These are phyloP conservation scores for Sceloporus undulatus DNA, from an alignment of 2,113 vertebrate species.

Conservation along the genomic window DNA sequence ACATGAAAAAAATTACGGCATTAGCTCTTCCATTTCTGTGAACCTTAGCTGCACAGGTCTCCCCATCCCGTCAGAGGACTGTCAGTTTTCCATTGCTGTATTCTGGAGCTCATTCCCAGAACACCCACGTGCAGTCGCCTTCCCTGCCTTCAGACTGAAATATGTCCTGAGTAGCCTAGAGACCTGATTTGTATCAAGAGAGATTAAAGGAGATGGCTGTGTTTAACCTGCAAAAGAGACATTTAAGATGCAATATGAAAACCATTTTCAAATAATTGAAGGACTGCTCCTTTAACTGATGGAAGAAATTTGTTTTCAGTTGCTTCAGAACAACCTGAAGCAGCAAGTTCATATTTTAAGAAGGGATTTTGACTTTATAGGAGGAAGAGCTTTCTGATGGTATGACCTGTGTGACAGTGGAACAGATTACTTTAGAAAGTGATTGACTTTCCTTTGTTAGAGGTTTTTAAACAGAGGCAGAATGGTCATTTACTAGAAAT, in stretches of 20 bases:
- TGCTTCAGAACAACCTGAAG: not conserved
- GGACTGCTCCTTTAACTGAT: not conserved
- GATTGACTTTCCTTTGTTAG: not conserved
- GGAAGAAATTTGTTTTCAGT: not conserved
- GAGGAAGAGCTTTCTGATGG: not conserved
- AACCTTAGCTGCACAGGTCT: not conserved
- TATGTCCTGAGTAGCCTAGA: not conserved
- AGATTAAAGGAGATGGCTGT: not conserved
- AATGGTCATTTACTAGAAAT: not conserved
- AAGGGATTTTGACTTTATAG: conserved; percentile 6
- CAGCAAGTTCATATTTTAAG: not conserved
- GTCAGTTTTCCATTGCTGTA: not conserved
- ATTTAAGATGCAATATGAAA: not conserved
- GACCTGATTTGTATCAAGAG: not conserved
- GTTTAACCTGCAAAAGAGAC: not conserved
- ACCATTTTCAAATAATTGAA: not conserved
- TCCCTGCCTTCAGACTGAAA: not conserved
- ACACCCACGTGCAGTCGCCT: not conserved
- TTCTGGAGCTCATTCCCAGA: not conserved
- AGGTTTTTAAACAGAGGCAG: no score
- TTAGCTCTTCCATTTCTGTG: not conserved
- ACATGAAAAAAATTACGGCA: not conserved
- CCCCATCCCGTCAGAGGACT: not conserved
- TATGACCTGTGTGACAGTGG: not conserved
- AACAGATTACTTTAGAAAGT: not conserved